A percentile compares a stretch with the other conserved stretches of the same genome.
Conservation (phyloP, 2,888 invertebrate species). For the Yponomeuta cagnagella region DNA sequence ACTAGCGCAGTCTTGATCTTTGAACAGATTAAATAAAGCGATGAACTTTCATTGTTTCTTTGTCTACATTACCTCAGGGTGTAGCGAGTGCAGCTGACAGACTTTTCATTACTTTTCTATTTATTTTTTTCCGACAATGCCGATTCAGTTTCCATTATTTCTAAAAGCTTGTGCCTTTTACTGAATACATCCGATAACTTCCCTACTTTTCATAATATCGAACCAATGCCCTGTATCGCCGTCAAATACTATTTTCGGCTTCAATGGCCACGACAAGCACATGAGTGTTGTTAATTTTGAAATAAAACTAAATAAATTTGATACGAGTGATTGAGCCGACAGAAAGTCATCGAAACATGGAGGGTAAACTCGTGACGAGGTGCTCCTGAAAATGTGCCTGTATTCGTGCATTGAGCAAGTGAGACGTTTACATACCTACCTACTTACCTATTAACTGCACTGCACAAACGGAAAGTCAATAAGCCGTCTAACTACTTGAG, state of each 20-base stretch:
- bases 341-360: not conserved
- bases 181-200: constrained; percentile 13
- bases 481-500: no score
- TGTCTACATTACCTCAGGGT: not conserved
- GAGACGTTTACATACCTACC: not conserved
- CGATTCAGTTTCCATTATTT: constrained; percentile 5
- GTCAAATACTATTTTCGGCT: constrained; percentile 59
- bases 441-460: not conserved
- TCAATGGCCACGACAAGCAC: constrained; percentile 57
- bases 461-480: no score
- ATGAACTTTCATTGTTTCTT: not conserved
- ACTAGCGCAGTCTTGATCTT: not conserved
- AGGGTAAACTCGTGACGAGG: not conserved
- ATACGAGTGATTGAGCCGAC: not conserved
- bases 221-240: constrained; percentile 33
- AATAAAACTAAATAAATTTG: not conserved
- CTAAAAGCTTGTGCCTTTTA: constrained; percentile 16
- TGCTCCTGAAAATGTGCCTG: not conserved
- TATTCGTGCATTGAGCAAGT: not conserved
- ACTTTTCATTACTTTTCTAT: not conserved
- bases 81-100: not conserved
- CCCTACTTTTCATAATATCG: constrained; percentile 34
- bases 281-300: not conserved
- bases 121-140: not conserved
- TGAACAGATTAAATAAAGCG: not conserved